These are phyloP conservation scores for Magallana gigas DNA, from an alignment of 1,140 invertebrate genomes.

Conservation along the genomic window DNA sequence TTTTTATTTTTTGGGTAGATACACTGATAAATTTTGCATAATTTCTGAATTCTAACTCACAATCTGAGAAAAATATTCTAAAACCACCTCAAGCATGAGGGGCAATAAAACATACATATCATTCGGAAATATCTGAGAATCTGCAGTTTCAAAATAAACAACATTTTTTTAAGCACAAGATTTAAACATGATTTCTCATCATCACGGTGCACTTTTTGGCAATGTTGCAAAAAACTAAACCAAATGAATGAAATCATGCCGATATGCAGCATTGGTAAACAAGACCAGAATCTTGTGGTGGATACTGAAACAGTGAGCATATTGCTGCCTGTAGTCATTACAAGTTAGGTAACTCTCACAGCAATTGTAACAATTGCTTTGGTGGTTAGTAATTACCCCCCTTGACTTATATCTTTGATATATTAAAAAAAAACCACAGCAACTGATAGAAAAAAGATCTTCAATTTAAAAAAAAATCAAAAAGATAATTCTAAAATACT, in stretches of 20 bases:
- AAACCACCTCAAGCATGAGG: not conserved
- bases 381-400: not conserved
- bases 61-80: too few relatives aligned
- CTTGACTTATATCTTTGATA: not conserved
- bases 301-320: too few relatives aligned
- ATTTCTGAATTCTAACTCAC: too few relatives aligned
- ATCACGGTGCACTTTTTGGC: not conserved
- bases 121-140: not conserved
- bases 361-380: not conserved
- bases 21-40: too few relatives aligned
- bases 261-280: not conserved
- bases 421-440: too few relatives aligned
- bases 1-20: too few relatives aligned
- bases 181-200: not conserved
- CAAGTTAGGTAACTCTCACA: conserved; percentile 13
- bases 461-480: too few relatives aligned
- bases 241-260: not conserved
- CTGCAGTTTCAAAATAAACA: not conserved
- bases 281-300: not conserved
- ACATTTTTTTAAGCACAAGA: not conserved
- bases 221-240: not conserved
- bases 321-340: too few relatives aligned
- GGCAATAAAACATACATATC: not conserved
- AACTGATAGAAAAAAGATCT: too few relatives aligned
- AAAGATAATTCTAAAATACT: too few relatives aligned